Base-by-base conservation (phyloP, 2,797 vertebrate species). In the Coreius guichenoti region DNA sequence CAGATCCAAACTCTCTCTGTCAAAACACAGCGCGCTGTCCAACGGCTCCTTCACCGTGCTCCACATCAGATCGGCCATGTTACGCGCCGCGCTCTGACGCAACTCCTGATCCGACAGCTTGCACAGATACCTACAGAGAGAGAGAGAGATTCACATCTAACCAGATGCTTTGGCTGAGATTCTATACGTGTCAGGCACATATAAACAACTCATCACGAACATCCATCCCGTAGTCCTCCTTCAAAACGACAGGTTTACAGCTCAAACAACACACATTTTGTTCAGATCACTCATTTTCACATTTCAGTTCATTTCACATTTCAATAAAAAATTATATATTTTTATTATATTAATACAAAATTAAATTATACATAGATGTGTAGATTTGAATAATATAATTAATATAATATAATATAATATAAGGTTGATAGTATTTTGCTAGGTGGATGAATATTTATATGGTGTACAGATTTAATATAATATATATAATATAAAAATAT, bases 61-160 rank as follows among this genome's bases (percentile, higher is more conserved):
- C 98, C 98, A 99, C 98, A 99, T 99, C 91, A 99, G 94, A 94
- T 99, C 98, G 65, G 98, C 98, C 98, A 99, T 99, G 94, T 99
- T 99, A 83, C 98, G 95, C 0, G 98, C 98, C 0, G 98, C 97
- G 16, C 97, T 99, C 94, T 99, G 98, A 33, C 98, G 94, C 93
- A 99, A 94, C 91, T 99, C 98, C 95, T 99, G 98, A 94, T 99
- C 98, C 26, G 98, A 99, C 88, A 99, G 95, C 91, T 99, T 99
- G 91, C 98, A 99, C 93, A 99, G 95, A 93, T 99, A 99, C 94
- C 98, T 99, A 49, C 1, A 61, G n/a, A 51, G 36, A 58, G 39
- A 45, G 21, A 51, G 47, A 47, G 19, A 65, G 47, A 68, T 47
- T 21, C 45, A 74, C 9, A 51, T 74, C 12, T 12, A 49, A 51